Evolutionary conservation across 1,140 invertebrate species (phyloP), one percentile per base, ranked within the genome.

Genomic region (Asobara japonica): DNA sequence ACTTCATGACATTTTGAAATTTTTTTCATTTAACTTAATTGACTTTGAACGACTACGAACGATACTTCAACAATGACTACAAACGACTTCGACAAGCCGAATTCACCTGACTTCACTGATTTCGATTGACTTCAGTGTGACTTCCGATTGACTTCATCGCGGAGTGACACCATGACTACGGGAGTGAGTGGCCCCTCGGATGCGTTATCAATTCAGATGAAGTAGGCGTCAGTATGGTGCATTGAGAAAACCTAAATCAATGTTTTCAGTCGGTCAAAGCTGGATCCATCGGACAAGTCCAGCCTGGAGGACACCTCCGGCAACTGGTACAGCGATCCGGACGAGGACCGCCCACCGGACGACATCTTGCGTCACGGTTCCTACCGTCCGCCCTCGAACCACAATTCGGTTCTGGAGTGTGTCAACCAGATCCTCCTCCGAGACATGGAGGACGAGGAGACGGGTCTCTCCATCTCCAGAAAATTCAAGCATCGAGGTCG

Each of bases 361-460:
- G 86, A 86, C 3, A 79, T 84, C 7, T 83, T 86, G n/a, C 78
- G 82, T 6, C 82, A 87, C 68, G 86, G 80, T 66, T 78, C 82
- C 0, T 88, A 87, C 61, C 83, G 82, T 5, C 82, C 84, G 3
- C 85, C 84, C 20, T 82, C 85, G 71, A 91, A 92, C 80, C 92
- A 93, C 76, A 93, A 93, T 84, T 93, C 92, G 1, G 92, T 94
- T 1, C 81, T 94, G 18, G 92, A 94, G 79, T 93, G 92, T 77
- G 92, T 94, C 29, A 94, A 93, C 86, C 92, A 93, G 83, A 94
- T 94, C 73, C 84, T 94, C 5, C 80, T 93, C 13, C 80, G 85
- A n/a, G 89, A 90, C 71, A 87, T 87, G 82, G 89, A 89, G 29
- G 88, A 89, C 11, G 83, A 85, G 33, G 86, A 86, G 16, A 83